phyloP scores from a whole-genome alignment of 2,113 vertebrate species.

The Muscicapa adusta region DNA sequence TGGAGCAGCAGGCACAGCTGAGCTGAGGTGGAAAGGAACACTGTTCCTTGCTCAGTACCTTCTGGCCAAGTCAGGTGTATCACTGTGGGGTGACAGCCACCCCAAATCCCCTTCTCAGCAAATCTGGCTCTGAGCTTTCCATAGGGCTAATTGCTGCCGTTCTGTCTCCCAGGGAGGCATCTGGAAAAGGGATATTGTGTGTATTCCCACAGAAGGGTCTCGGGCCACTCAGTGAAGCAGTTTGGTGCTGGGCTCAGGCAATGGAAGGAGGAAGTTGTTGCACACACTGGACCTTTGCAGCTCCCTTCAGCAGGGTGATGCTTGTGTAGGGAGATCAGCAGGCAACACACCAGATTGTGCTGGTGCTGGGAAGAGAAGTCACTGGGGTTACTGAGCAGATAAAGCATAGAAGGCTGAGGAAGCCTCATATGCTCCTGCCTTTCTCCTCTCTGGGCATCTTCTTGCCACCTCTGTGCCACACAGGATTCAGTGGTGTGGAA shows the following conservation, averaged over 20 bases:
- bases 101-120: background rate
- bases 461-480: background rate
- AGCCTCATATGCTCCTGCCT: background rate
- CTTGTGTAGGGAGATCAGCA: background rate
- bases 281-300: background rate
- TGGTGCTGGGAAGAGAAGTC: background rate
- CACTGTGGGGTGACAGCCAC: background rate
- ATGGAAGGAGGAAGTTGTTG: background rate
- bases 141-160: background rate
- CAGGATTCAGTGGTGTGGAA: no score
- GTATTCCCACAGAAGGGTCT: background rate
- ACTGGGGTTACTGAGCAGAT: background rate
- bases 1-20: background rate
- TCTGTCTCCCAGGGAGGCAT: background rate
- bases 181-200: background rate
- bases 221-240: fast-evolving
- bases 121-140: background rate
- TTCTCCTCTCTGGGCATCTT: background rate
- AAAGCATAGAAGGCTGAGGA: background rate
- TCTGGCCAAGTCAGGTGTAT: background rate
- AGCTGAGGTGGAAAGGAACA: background rate
- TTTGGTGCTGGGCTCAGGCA: background rate
- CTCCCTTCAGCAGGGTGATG: background rate
- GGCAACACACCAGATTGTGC: background rate
- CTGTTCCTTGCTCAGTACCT: background rate